Percentiles rank a stretch among this genome's conserved stretches.
phyloP scores from a whole-genome alignment of 1,140 invertebrate genomes.

The Bombus impatiens region DNA sequence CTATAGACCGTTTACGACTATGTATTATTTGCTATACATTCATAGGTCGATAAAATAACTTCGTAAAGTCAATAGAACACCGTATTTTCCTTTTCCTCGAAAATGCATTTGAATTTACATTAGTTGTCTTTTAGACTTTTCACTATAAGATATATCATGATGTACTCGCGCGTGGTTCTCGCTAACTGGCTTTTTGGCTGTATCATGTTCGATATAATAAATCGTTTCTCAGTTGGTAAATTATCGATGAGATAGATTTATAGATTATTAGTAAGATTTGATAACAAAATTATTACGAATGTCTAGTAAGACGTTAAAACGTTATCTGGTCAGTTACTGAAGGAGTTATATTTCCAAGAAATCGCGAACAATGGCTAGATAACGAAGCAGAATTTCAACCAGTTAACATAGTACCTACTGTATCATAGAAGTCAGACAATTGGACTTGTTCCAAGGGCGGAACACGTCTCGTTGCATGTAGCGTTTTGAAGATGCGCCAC shows the following conservation, averaged over 20 bases:
- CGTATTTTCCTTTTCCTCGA: background rate
- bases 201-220: too few species aligned
- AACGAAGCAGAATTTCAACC: background rate
- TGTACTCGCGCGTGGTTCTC: too few species aligned
- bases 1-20: background rate
- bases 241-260: too few species aligned
- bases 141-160: too few species aligned
- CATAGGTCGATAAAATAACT: background rate
- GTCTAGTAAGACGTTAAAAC: too few species aligned
- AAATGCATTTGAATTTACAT: too few species aligned
- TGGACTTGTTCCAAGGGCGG: slow-evolving; percentile 64
- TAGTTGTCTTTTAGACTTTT: too few species aligned
- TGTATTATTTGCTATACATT: background rate
- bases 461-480: slow-evolving; percentile 34
- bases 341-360: background rate
- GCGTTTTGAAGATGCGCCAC: slow-evolving; percentile 35
- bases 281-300: too few species aligned
- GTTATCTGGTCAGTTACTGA: too few species aligned
- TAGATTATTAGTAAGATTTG: too few species aligned
- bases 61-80: background rate
- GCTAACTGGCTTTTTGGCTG: too few species aligned
- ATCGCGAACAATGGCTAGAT: background rate
- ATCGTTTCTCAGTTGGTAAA: too few species aligned
- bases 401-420: background rate
- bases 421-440: slow-evolving; percentile 48